These are phyloP conservation scores for Gasteruption jaculator DNA, from an alignment of 2,888 invertebrate genomes.

Conservation along the genomic window DNA sequence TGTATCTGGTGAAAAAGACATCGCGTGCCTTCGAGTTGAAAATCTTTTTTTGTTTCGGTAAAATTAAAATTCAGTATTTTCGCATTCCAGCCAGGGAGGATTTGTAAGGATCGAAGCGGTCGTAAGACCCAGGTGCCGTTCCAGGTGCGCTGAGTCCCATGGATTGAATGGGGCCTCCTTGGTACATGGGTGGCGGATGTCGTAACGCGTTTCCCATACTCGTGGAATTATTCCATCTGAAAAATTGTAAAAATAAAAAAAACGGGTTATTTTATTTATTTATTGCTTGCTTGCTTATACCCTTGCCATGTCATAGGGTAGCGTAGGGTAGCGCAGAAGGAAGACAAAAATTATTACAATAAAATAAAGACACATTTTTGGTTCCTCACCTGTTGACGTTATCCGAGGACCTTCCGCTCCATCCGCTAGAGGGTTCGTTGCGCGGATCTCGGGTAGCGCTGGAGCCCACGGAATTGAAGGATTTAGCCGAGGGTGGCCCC, in stretches of 20 bases:
- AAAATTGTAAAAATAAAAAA: no score
- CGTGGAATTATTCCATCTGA: conserved; percentile 46
- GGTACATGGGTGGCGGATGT: conserved; percentile 47
- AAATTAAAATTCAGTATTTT: conserved; percentile 44
- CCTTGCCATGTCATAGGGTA: neutral
- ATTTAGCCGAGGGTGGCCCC: conserved; percentile 44
- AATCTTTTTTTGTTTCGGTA: no score
- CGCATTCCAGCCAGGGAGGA: conserved; percentile 46
- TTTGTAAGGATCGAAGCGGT: conserved; percentile 48
- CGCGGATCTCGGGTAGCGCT: conserved; percentile 44
- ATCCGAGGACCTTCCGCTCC: conserved; percentile 48
- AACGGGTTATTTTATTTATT: conserved; percentile 5
- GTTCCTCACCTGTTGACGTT: conserved; percentile 41
- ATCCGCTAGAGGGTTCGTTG: conserved; percentile 41
- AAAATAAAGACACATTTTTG: conserved; percentile 1
- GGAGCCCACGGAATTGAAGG: conserved; percentile 45
- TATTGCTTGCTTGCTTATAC: neutral
- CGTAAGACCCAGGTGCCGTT: conserved; percentile 40
- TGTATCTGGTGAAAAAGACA: no score
- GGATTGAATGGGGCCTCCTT: conserved; percentile 45
- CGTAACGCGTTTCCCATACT: conserved; percentile 45
- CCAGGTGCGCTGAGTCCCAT: conserved; percentile 45
- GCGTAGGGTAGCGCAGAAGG: neutral
- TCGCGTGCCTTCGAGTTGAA: no score
- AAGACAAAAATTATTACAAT: neutral